Conservation (phyloP, 2,888 invertebrate genomes). For the Gnatocerus cornutus region DNA sequence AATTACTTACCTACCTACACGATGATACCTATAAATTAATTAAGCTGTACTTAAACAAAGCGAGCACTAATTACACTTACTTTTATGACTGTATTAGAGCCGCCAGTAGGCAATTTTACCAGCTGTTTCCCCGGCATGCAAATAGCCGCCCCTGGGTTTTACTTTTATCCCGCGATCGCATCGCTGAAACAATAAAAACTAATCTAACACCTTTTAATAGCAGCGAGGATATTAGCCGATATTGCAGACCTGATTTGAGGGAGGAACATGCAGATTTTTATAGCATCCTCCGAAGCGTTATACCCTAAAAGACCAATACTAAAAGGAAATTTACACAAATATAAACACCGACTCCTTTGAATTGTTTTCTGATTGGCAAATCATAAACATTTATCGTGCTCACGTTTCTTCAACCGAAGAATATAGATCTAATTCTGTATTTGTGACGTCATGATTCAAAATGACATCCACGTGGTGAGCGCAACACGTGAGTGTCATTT, state of each 20-base stretch:
- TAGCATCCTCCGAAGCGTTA: background rate
- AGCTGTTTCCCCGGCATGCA: conserved; percentile 49
- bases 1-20: conserved; percentile 55
- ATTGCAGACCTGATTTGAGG: conserved; percentile 43
- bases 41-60: conserved; percentile 62
- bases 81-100: conserved; percentile 60
- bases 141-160: conserved; percentile 47
- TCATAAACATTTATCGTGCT: no score
- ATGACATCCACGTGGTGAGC: no score
- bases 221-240: conserved; percentile 44
- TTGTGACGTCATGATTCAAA: no score
- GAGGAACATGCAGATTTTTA: conserved; percentile 25
- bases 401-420: no score
- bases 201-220: conserved; percentile 53
- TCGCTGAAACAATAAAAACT: conserved; percentile 52
- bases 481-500: no score
- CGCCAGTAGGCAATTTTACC: conserved; percentile 47
- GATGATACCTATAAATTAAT: conserved; percentile 65
- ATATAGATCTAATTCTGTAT: no score
- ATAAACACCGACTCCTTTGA: no score
- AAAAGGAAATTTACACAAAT: no score
- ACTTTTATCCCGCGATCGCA: conserved; percentile 46
- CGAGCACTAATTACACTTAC: conserved; percentile 62
- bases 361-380: no score
- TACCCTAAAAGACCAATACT: background rate